These are phyloP conservation scores for Drosophila pectinifera DNA, from an alignment of 1,140 invertebrate genomes.

Conservation along the genomic window DNA sequence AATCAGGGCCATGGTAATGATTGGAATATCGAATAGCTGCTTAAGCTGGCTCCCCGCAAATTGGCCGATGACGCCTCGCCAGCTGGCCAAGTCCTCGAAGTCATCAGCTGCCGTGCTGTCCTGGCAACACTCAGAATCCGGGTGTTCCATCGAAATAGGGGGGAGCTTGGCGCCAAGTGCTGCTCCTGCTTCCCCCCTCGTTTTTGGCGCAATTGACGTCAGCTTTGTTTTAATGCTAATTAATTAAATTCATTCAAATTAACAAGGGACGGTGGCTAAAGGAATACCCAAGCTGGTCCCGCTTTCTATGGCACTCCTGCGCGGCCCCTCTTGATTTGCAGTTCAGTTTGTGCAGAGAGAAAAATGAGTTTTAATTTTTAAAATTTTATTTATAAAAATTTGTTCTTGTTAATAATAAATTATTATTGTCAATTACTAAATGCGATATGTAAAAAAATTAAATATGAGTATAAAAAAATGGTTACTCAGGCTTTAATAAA, in stretches of 20 bases:
- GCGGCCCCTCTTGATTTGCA: neutral
- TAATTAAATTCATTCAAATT: conserved; percentile 82
- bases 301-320: neutral
- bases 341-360: conserved; percentile 4
- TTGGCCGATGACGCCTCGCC: conserved; percentile 46
- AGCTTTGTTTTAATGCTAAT: conserved; percentile 79
- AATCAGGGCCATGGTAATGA: conserved; percentile 68
- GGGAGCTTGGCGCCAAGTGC: neutral
- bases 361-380: neutral
- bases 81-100: conserved; percentile 53
- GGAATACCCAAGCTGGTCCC: conserved; percentile 25
- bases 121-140: conserved; percentile 9
- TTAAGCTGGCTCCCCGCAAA: conserved; percentile 56
- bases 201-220: conserved; percentile 67
- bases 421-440: neutral
- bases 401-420: neutral
- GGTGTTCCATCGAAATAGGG: neutral
- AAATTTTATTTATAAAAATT: no score
- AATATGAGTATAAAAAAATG: no score
- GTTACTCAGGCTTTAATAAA: no score
- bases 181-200: conserved; percentile 4
- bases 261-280: conserved; percentile 48
- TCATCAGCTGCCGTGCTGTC: conserved; percentile 26
- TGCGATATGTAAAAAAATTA: no score
- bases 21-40: conserved; percentile 64